A percentile compares a stretch with the other conserved stretches of the same genome.
Conservation (phyloP, 2,797 vertebrate genomes). For the Echiichthys vipera region DNA sequence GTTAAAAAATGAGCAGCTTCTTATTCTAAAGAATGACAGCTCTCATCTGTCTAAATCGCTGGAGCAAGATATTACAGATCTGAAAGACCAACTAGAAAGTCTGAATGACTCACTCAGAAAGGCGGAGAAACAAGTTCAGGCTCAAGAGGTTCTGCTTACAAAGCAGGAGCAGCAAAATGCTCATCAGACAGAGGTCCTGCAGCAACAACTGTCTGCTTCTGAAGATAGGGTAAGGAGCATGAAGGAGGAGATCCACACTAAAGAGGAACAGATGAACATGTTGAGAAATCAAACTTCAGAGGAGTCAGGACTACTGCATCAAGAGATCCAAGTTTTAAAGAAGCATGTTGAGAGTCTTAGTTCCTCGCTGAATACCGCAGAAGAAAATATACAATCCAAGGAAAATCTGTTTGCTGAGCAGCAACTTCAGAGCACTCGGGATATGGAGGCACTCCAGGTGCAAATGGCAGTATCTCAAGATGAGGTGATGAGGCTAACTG, state of each 20-base stretch:
- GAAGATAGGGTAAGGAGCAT: conserved; percentile 50
- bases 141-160: conserved; percentile 34
- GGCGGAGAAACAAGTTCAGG: conserved; percentile 52
- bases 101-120: conserved; percentile 45
- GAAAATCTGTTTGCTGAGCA: conserved; percentile 53
- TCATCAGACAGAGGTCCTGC: conserved; percentile 41
- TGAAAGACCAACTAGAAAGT: conserved; percentile 49
- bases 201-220: conserved; percentile 51
- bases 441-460: conserved; percentile 24
- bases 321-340: conserved; percentile 81
- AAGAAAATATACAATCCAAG: conserved; percentile 60
- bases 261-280: conserved; percentile 64
- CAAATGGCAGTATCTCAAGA: conserved; percentile 35
- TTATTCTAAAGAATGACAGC: conserved; percentile 38
- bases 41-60: conserved; percentile 34
- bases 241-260: conserved; percentile 51
- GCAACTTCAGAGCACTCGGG: conserved; percentile 18
- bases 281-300: conserved; percentile 55
- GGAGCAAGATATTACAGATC: conserved; percentile 43
- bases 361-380: conserved; percentile 45
- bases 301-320: conserved; percentile 52
- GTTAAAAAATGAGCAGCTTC: conserved; percentile 53
- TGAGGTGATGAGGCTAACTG: conserved; percentile 27
- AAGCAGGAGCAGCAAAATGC: conserved; percentile 52
- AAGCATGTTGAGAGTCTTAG: conserved; percentile 34